Evolutionary conservation across 2,888 invertebrate species (phyloP).

Genomic region (Lepetodrilus schrolli): DNA sequence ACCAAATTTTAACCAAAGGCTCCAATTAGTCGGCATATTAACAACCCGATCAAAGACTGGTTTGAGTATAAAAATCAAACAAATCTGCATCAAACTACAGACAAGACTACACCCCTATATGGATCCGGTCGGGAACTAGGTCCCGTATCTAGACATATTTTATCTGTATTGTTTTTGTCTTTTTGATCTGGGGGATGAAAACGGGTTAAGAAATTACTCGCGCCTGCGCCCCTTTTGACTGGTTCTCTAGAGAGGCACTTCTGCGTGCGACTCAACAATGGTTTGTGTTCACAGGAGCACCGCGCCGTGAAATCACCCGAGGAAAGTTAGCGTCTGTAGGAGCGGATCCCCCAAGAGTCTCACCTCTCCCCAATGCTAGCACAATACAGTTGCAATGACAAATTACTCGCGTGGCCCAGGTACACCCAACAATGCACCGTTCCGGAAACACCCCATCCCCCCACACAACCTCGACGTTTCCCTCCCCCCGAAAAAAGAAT

Average conservation of each 20-base stretch:
- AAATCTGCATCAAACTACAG: no score
- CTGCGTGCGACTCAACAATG: slow-evolving; percentile 3
- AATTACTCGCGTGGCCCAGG: slow-evolving; percentile 43
- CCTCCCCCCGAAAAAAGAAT: no score
- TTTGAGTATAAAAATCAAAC: no score
- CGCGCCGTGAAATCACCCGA: slow-evolving; percentile 1
- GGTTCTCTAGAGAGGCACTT: not conserved
- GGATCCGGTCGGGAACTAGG: not conserved
- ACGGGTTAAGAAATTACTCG: not conserved
- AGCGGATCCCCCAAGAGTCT: not conserved
- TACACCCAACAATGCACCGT: slow-evolving; percentile 31
- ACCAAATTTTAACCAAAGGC: not conserved
- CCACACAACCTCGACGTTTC: no score
- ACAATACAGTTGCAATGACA: slow-evolving; percentile 39
- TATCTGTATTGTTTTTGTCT: slow-evolving; percentile 20
- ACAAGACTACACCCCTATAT: slow-evolving; percentile 21
- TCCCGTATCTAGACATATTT: not conserved
- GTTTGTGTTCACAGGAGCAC: not conserved
- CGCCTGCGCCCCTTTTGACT: not conserved
- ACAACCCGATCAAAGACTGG: slow-evolving; percentile 20
- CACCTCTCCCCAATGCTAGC: slow-evolving; percentile 32
- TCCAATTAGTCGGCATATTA: slow-evolving; percentile 3
- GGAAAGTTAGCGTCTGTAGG: not conserved
- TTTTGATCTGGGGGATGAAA: slow-evolving; percentile 2
- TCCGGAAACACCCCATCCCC: no score